Conservation (phyloP, 2,797 vertebrate genomes). For the Notolepis coatsorum region DNA sequence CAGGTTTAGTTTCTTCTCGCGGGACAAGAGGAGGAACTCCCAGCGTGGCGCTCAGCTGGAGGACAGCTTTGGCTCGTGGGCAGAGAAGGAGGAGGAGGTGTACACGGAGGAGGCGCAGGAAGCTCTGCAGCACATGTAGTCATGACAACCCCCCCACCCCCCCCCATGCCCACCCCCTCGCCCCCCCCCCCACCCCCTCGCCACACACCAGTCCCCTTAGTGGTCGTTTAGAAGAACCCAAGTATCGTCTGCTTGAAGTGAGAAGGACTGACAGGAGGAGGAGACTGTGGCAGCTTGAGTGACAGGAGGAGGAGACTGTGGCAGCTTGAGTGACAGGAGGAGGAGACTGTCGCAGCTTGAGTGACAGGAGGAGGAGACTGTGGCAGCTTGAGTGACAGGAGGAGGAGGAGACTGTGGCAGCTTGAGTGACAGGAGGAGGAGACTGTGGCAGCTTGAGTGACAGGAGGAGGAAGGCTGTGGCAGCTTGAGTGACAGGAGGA, state of each 20-base stretch:
- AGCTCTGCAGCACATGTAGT: slow-evolving; percentile 94
- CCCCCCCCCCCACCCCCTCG: neutral
- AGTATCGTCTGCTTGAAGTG: slow-evolving; percentile 19
- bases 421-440: no score
- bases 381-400: no score
- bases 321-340: slow-evolving; percentile 6
- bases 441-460: no score
- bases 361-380: no score
- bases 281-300: neutral
- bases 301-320: neutral
- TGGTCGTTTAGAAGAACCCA: slow-evolving; percentile 29
- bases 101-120: slow-evolving; percentile 96
- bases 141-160: neutral
- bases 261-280: slow-evolving; percentile 2
- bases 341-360: no score
- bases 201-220: slow-evolving; percentile 25
- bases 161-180: neutral
- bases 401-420: no score
- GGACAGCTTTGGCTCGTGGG: slow-evolving; percentile 85
- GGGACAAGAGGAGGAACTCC: slow-evolving; percentile 89
- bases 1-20: slow-evolving; percentile 99
- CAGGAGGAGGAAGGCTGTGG: no score
- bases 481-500: no score
- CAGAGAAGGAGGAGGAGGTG: slow-evolving; percentile 84
- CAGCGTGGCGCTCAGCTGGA: slow-evolving; percentile 80